Evolutionary conservation across 1,140 invertebrate species (phyloP).

Genomic region (Latrodectus geometricus): DNA sequence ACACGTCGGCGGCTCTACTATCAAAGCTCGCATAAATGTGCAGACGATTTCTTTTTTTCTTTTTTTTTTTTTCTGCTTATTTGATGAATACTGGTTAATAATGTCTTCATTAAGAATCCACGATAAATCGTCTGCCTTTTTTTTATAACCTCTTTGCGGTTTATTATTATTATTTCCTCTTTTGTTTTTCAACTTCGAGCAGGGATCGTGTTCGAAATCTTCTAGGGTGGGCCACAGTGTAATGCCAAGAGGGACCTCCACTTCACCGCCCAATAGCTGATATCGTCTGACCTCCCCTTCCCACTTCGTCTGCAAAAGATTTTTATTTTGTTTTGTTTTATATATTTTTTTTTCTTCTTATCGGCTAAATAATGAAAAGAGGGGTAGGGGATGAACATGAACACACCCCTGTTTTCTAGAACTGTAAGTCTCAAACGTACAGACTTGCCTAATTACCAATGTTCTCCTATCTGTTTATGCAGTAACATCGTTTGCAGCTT

Average conservation of each 20-base stretch:
- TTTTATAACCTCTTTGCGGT: neutral
- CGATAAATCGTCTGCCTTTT: slow-evolving; percentile 23
- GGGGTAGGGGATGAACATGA: neutral
- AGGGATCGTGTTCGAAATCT: slow-evolving; percentile 22
- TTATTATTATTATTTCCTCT: neutral
- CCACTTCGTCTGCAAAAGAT: slow-evolving; percentile 8
- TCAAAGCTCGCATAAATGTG: slow-evolving; percentile 23
- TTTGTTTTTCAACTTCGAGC: neutral
- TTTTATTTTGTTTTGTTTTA: neutral
- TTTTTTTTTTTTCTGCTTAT: neutral
- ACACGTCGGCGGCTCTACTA: neutral
- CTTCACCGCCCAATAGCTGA: slow-evolving; percentile 26
- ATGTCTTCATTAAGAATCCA: slow-evolving; percentile 31
- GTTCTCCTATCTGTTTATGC: slow-evolving; percentile 10
- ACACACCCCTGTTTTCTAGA: neutral
- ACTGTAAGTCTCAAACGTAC: neutral
- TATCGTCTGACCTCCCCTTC: slow-evolving; percentile 40
- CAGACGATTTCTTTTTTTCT: slow-evolving; percentile 15
- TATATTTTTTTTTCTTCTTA: neutral
- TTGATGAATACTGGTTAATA: slow-evolving; percentile 33
- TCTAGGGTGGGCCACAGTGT: slow-evolving; percentile 12
- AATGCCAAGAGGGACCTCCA: slow-evolving; percentile 10
- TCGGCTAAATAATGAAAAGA: neutral
- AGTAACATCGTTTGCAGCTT: neutral
- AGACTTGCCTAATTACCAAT: slow-evolving; percentile 9